These are phyloP conservation scores for Acrocephalus kingi DNA, from an alignment of 2,113 vertebrate species.

Conservation along the genomic window DNA sequence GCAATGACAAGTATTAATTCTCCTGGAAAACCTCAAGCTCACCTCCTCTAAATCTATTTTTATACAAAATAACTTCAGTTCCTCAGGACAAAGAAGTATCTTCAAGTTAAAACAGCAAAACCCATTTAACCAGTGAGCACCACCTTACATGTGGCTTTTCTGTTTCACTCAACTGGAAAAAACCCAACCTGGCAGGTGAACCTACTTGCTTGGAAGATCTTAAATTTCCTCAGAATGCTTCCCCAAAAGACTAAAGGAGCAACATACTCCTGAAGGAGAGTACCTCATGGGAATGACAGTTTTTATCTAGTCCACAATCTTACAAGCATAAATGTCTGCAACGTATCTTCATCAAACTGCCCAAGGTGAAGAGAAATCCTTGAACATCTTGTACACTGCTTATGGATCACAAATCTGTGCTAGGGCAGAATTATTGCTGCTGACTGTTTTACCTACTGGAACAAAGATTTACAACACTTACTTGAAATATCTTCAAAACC, in stretches of 20 bases:
- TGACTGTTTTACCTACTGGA: not conserved
- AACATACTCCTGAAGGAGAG: not conserved
- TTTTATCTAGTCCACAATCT: not conserved
- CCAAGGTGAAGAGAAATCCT: not conserved
- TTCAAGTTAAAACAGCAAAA: not conserved
- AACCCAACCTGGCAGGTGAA: not conserved
- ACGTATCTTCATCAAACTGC: not conserved
- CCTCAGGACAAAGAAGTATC: not conserved
- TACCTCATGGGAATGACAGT: not conserved
- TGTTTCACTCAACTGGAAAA: not conserved
- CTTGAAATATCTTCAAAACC: slow-evolving; percentile 83
- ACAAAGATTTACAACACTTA: slow-evolving; percentile 32
- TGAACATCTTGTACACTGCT: not conserved
- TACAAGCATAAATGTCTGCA: fast-evolving
- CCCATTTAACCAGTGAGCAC: not conserved
- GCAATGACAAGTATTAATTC: not conserved
- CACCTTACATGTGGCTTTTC: not conserved
- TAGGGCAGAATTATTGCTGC: not conserved
- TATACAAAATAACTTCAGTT: not conserved
- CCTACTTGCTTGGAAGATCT: not conserved
- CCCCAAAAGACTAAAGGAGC: not conserved
- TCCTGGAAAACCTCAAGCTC: not conserved
- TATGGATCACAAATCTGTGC: not conserved
- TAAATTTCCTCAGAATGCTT: not conserved
- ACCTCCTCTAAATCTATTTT: not conserved